Evolutionary conservation across 2,113 vertebrate genomes (phyloP).

Genomic region (Atractosteus spatula): DNA sequence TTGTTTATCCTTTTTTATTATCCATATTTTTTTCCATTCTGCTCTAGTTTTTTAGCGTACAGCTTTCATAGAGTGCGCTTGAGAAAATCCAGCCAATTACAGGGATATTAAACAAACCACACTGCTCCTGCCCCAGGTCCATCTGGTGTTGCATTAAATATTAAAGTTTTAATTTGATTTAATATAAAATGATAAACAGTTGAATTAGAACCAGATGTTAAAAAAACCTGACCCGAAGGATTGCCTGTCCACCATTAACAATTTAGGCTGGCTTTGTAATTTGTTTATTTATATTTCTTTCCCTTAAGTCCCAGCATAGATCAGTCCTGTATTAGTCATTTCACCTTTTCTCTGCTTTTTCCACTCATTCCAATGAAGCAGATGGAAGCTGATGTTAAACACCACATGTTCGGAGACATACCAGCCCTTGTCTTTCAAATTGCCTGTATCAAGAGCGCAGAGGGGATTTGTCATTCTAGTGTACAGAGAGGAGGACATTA

Average conservation of each 20-base stretch:
- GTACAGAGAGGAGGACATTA: too few species aligned
- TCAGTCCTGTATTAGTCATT: constrained; percentile 2
- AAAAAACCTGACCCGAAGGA: not conserved
- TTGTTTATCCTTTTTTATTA: not conserved
- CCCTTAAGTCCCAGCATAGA: not conserved
- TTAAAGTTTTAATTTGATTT: constrained; percentile 1
- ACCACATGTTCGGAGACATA: not conserved
- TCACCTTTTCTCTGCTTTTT: constrained; percentile 4
- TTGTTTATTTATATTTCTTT: constrained; percentile 6
- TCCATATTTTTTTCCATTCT: not conserved
- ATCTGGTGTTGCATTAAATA: not conserved
- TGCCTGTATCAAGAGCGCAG: not conserved
- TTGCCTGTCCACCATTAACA: not conserved
- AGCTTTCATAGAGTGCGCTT: not conserved
- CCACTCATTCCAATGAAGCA: not conserved
- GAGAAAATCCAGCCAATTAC: not conserved
- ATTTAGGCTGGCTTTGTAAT: not conserved
- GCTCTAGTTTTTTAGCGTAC: not conserved
- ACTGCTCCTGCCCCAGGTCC: not conserved
- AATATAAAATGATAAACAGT: constrained; percentile 6
- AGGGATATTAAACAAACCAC: constrained; percentile 1
- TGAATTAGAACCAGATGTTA: constrained; percentile 5
- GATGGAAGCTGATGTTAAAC: constrained; percentile 3
- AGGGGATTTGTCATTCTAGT: too few species aligned
- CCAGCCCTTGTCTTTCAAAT: not conserved